Conservation (phyloP, 2,797 vertebrate genomes). For the Scleropages formosus region DNA sequence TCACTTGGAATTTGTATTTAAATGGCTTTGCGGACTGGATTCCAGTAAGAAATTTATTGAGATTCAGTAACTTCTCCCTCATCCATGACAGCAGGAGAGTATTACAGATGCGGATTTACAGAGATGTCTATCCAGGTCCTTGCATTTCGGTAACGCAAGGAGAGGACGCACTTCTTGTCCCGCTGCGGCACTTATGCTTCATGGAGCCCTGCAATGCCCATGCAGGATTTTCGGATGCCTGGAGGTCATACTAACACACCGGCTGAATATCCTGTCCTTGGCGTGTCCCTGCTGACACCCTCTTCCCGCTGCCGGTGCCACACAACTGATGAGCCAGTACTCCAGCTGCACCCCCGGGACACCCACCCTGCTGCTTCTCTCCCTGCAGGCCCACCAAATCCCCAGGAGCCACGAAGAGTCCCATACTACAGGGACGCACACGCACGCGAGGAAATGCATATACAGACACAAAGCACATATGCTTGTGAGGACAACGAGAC, state of each 20-base stretch:
- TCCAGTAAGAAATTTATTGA: background rate
- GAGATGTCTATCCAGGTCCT: no score
- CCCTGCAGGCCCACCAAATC: slow-evolving; percentile 14
- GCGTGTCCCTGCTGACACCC: background rate
- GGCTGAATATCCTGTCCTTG: background rate
- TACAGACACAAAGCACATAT: background rate
- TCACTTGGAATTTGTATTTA: background rate
- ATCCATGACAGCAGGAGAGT: no score
- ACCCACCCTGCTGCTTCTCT: slow-evolving; percentile 22
- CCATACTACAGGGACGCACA: background rate
- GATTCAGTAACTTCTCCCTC: no score
- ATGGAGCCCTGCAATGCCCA: background rate
- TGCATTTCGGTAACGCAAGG: background rate
- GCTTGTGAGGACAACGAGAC: no score
- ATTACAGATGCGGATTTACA: no score
- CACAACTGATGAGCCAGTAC: background rate
- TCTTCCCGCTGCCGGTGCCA: background rate
- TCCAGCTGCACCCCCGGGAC: background rate
- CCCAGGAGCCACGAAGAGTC: background rate
- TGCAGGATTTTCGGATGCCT: background rate
- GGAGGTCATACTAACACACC: background rate
- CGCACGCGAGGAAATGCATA: background rate
- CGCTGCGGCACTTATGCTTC: background rate
- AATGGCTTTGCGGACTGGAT: background rate
- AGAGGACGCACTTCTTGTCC: slow-evolving; percentile 57